Evolutionary conservation across 2,113 vertebrate species (phyloP), one percentile per base, ranked within the genome.

Genomic region (Oxyura jamaicensis): DNA sequence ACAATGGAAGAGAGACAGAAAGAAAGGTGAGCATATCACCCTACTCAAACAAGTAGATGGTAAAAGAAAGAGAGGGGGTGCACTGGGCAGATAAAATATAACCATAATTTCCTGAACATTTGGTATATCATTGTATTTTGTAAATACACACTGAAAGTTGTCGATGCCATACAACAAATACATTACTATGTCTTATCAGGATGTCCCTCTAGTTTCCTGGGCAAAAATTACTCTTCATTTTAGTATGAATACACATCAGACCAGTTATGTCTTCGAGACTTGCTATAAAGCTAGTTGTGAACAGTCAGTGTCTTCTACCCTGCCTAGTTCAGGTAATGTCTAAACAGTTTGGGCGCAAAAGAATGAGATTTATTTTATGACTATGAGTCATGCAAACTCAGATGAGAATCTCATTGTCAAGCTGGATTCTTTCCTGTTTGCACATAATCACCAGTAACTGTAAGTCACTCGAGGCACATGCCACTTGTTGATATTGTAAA

Each of bases 231-330:
- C 58, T 88, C 78, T 59, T 60, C 20, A 44, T 60, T 68, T 66
- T 68, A 50, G 26, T 42, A 83, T 26, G 74, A 95, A 76, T 26
- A 26, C 50, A 82, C 71, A 85, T 59, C 53, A 42, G 33, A 75
- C 86, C 76, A 89, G 50, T 73, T 80, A 85, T 28, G 62, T 41
- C 44, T 84, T n/a, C 75, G 77, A 95, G 87, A 90, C 21, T 52
- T 91, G 41, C 25, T 36, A 29, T 11, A 73, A 76, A 91, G 29
- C 8, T 31, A 69, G n/a, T 72, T 88, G 74, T 86, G 50, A 35
- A 67, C 62, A 71, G 44, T 48, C 18, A 13, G 13, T 48, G 65
- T 50, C 20, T 84, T 78, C 71, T 59, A 79, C 67, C 66, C 75
- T 50, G 17, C 10, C 82, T 84, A 75, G 58, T 44, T 91, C 58